These are phyloP conservation scores for Ctenopoma kingsleyae DNA, from an alignment of 2,797 vertebrate species.

Conservation along the genomic window DNA sequence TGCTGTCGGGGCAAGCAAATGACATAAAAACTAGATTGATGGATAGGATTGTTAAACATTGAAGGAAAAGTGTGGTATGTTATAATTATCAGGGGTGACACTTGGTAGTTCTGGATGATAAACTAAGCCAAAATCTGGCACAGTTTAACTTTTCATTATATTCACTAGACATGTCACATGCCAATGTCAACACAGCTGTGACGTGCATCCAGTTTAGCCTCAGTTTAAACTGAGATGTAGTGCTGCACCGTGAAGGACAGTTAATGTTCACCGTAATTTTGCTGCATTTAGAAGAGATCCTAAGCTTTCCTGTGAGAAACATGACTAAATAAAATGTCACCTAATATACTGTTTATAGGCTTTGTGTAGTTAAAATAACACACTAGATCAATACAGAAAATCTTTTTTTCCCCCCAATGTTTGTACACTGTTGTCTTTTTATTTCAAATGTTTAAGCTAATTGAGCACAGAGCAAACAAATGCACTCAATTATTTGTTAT, in stretches of 20 bases:
- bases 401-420: not conserved
- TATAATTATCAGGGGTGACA: not conserved
- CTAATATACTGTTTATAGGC: not conserved
- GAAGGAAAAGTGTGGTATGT: not conserved
- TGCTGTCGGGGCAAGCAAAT: conserved; percentile 80
- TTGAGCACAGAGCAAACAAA: not conserved
- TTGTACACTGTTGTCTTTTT: too few species aligned
- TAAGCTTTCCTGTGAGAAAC: not conserved
- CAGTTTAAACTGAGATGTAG: conserved; percentile 4
- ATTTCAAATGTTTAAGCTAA: not conserved
- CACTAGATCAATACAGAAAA: not conserved
- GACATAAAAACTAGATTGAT: not conserved
- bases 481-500: not conserved
- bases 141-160: not conserved
- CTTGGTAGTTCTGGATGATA: conserved; percentile 2
- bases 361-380: not conserved
- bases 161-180: conserved; percentile 1
- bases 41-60: not conserved
- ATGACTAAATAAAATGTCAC: not conserved
- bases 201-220: not conserved
- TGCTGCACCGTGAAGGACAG: not conserved
- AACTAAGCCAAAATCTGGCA: not conserved
- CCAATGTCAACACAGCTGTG: not conserved
- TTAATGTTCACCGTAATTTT: conserved; percentile 1
- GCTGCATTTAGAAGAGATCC: not conserved